Evolutionary conservation across 2,888 invertebrate species (phyloP), one percentile per base, ranked within the genome.

Genomic region (Synanthedon tipuliformis): DNA sequence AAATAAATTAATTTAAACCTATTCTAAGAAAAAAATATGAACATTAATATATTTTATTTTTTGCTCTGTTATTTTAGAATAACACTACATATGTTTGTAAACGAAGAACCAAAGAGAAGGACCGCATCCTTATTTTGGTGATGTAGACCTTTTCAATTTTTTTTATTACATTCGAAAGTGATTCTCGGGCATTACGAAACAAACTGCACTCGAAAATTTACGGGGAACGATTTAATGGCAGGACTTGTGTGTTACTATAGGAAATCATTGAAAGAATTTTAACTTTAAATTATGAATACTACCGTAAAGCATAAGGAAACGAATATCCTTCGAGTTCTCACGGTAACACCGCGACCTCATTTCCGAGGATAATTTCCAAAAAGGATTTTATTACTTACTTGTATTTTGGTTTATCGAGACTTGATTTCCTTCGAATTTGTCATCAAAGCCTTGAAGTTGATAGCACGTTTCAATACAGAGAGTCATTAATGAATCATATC

Each of bases 151-250:
- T 59, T 57, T 57, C 23, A 58, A 56, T 55, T 66, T 66, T 70
- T 79, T 80, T 81, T 75, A 80, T 72, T 64, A 71, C 73, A 75
- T 83, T 81, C 73, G 84, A 86, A 85, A 83, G 82, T 82, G 73
- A 78, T 77, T 73, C 75, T 65, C 62, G 61, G 55, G 55, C 63
- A 64, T 80, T 79, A 74, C 69, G 68, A 60, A 79, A 80, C 62
- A 60, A 79, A 80, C 62, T 48, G 53, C 52, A 55, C 53, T 58
- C 58, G 57, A 62, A 68, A 62, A 65, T 76, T 75, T 75, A 72
- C 65, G 71, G 70, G 61, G 66, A 68, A 62, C 68, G 61, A 62
- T 64, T 74, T 77, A 73, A 76, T 73, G 70, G 65, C 58, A 59
- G 63, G 63, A 68, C 1, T 13, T 13, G 45, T 45, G 45, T 45